Evolutionary conservation across 2,797 vertebrate genomes (phyloP), one percentile per base, ranked within the genome.

Genomic region (Xenopus petersii): DNA sequence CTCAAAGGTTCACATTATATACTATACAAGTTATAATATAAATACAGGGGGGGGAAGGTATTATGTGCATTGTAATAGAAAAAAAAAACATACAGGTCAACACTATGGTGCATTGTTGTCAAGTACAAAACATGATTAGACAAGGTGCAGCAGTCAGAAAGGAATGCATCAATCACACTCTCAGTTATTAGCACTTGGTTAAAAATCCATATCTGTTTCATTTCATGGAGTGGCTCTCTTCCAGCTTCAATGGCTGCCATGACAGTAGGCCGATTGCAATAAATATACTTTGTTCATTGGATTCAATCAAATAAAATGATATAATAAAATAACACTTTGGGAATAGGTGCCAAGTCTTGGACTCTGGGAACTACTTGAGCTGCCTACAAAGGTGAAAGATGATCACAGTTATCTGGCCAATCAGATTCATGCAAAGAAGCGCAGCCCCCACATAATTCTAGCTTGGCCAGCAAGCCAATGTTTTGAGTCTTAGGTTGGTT

Each of bases 1-100:
- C 83, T 46, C 87, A 91, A 85, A 93, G 92, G 93, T 97, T 97
- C 93, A 97, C 94, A 96, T 96, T 95, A 87, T 91, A 94, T 92
- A 94, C 92, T 92, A 90, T 90, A 93, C 89, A 92, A 81, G 90
- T 93, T 93, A 96, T 89, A 89, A 90, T 91, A 93, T 97, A 98
- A 97, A 98, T 95, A 94, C 87, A 79, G 89, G 84, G 54, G 93
- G 87, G 36, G 6, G 33, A 94, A 88, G 84, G 88, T 91, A 91
- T 91, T 93, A 93, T 94, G 92, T 95, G 93, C 94, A 95, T 88
- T 91, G 88, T 87, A 88, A 89, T 87, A 85, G 85, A 83, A 30
- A 75, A 76, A n/a, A 17, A 80, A 84, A 88, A 82, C 42, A 69
- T 84, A 82, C 77, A 81, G 0, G 82, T 82, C 79, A 82, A 80